Percentiles rank a stretch among this genome's conserved stretches.
These are phyloP conservation scores for Bellardia bayeri DNA, from an alignment of 2,888 invertebrate species.

Conservation along the genomic window DNA sequence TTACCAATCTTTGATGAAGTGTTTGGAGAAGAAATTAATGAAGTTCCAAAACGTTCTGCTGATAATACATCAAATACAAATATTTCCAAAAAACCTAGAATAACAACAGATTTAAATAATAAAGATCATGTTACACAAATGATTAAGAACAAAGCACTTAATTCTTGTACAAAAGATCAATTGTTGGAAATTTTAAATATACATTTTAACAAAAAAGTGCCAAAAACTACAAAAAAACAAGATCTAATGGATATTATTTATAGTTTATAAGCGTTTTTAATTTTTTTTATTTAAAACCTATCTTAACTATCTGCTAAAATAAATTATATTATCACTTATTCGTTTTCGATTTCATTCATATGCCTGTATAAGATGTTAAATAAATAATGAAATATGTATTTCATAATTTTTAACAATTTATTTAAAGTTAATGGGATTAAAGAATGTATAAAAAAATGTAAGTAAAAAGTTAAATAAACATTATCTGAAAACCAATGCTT, in stretches of 20 bases:
- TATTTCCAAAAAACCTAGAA: constrained; percentile 77
- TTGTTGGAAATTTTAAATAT: constrained; percentile 76
- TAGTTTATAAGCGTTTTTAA: constrained; percentile 32
- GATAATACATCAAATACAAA: constrained; percentile 63
- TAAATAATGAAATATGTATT: no score
- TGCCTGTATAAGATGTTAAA: no score
- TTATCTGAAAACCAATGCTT: no score
- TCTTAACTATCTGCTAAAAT: not conserved
- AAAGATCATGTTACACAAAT: constrained; percentile 76
- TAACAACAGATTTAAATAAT: constrained; percentile 74
- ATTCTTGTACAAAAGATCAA: constrained; percentile 77
- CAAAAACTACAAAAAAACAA: constrained; percentile 75
- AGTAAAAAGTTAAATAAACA: no score
- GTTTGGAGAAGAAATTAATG: constrained; percentile 77
- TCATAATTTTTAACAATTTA: no score
- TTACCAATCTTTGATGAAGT: constrained; percentile 76
- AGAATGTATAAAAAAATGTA: no score
- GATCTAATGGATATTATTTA: constrained; percentile 76
- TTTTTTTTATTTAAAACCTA: not conserved
- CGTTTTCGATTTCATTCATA: no score
- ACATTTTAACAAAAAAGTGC: constrained; percentile 75
- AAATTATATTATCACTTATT: no score
- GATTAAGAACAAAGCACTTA: constrained; percentile 74
- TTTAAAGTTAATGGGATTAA: no score
- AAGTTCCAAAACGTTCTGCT: constrained; percentile 76